Percentiles rank a stretch among this genome's conserved stretches.
These are phyloP conservation scores for Drosophila atripex DNA, from an alignment of 2,888 invertebrate genomes.

Conservation along the genomic window DNA sequence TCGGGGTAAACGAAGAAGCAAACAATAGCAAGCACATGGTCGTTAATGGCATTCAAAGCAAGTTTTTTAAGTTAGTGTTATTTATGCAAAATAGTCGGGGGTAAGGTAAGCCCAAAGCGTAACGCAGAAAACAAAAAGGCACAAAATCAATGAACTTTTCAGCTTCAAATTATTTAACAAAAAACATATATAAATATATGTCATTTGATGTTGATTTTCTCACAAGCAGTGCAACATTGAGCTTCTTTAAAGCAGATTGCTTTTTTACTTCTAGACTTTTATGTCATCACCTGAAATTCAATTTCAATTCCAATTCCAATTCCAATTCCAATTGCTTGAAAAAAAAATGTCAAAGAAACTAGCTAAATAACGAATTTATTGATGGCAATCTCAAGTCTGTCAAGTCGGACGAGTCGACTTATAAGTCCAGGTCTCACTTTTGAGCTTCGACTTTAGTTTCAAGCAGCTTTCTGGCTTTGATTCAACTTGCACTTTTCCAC, in stretches of 20 bases:
- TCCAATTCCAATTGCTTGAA: constrained; percentile 10
- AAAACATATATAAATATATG: neutral
- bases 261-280: constrained; percentile 17
- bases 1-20: constrained; percentile 23
- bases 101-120: constrained; percentile 20
- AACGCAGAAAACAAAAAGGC: constrained; percentile 26
- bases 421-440: constrained; percentile 48
- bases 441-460: constrained; percentile 2
- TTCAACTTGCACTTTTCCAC: constrained; percentile 64
- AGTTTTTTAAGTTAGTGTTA: constrained; percentile 77
- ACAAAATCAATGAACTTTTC: constrained; percentile 21
- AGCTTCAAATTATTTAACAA: neutral
- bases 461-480: neutral
- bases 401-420: constrained; percentile 40
- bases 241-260: too few relatives aligned
- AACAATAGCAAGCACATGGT: constrained; percentile 13
- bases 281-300: constrained; percentile 40
- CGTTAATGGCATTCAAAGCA: constrained; percentile 67
- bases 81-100: constrained; percentile 66
- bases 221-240: neutral
- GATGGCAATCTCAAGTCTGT: constrained; percentile 38
- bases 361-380: neutral
- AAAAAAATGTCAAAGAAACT: neutral
- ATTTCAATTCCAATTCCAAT: neutral
- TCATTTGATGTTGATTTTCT: neutral